These are phyloP conservation scores for Dusona sp. DNA, from an alignment of 2,888 invertebrate genomes.

Conservation along the genomic window DNA sequence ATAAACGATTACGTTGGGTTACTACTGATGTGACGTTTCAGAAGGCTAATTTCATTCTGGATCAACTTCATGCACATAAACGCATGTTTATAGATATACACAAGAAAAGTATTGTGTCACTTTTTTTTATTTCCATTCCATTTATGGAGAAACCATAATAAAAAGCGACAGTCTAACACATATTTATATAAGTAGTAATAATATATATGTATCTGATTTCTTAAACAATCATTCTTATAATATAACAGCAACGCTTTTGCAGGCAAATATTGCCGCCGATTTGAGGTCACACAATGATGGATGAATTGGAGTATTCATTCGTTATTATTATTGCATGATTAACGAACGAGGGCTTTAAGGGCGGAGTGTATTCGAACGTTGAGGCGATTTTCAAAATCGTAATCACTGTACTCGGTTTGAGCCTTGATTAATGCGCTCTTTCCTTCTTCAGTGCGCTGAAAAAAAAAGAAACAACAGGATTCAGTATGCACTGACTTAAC, in stretches of 20 bases:
- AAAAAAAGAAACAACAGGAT: neutral
- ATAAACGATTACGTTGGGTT: neutral
- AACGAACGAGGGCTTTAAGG: conserved; percentile 78
- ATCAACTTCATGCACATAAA: neutral
- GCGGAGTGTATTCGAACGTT: conserved; percentile 88
- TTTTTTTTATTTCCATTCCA: conserved; percentile 15
- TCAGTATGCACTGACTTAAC: neutral
- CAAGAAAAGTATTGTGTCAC: neutral
- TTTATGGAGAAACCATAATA: neutral
- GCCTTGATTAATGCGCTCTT: conserved; percentile 85
- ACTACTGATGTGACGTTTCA: conserved; percentile 9
- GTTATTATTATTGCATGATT: conserved; percentile 23
- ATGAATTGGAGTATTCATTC: conserved; percentile 17
- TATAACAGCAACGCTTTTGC: conserved; percentile 1
- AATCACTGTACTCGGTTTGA: conserved; percentile 87
- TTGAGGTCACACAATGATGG: conserved; percentile 7
- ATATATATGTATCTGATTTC: conserved; percentile 26
- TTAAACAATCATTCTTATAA: conserved; percentile 10
- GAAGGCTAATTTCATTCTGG: conserved; percentile 25
- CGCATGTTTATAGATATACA: neutral
- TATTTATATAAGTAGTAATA: conserved; percentile 37
- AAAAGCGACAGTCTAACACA: conserved; percentile 35
- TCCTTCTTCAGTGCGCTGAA: conserved; percentile 86
- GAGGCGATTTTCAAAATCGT: conserved; percentile 89
- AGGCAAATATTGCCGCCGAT: neutral